phyloP scores from a whole-genome alignment of 2,113 vertebrate genomes.

The Puffinus mauretanicus region DNA sequence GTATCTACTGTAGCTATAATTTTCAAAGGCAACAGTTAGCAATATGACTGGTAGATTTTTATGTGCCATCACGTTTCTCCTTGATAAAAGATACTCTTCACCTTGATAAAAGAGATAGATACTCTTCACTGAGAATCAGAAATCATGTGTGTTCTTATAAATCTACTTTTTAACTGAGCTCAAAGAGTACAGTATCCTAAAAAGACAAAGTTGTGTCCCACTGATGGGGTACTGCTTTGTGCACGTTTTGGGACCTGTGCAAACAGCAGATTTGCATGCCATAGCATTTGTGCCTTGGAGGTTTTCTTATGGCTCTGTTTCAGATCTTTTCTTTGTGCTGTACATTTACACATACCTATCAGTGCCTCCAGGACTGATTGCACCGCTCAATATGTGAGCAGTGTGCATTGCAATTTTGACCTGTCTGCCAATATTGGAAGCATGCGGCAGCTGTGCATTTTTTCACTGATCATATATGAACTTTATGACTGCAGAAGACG shows the following conservation, averaged over 20 bases:
- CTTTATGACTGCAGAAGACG: rapidly evolving
- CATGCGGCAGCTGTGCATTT: rapidly evolving
- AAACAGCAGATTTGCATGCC: not conserved
- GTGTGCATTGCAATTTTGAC: not conserved
- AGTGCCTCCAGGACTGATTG: not conserved
- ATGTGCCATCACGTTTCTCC: not conserved
- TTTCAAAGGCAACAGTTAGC: not conserved
- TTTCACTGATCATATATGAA: not conserved
- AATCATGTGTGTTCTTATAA: not conserved
- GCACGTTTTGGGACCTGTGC: not conserved
- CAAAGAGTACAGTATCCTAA: not conserved
- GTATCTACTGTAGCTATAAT: not conserved
- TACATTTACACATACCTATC: not conserved
- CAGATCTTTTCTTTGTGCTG: not conserved
- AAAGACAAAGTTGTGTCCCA: not conserved
- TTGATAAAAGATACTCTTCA: not conserved
- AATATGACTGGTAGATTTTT: not conserved
- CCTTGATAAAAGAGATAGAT: not conserved
- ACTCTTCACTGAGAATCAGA: not conserved
- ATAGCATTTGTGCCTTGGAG: rapidly evolving
- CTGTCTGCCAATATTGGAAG: not conserved
- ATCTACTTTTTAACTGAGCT: not conserved
- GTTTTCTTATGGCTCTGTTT: not conserved
- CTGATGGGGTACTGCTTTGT: not conserved
- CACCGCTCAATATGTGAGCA: not conserved